phyloP scores from a whole-genome alignment of 2,113 vertebrate species.

The Nothocercus julius region DNA sequence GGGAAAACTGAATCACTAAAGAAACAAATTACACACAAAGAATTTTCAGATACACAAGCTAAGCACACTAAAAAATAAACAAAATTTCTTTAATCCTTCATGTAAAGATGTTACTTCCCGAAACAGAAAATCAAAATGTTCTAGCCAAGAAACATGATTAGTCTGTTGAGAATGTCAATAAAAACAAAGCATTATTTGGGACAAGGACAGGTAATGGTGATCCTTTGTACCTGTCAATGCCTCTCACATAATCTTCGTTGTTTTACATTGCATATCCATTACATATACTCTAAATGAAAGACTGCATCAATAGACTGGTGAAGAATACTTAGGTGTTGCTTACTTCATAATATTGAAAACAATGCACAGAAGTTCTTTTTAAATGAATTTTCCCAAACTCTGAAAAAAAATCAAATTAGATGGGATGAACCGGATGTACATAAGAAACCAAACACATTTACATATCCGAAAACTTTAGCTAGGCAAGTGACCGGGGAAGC shows the following conservation, averaged over 20 bases:
- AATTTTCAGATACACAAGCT: not conserved
- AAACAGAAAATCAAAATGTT: not conserved
- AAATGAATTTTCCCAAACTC: not conserved
- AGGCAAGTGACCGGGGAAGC: not conserved
- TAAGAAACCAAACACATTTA: not conserved
- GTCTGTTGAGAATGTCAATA: not conserved
- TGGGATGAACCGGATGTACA: not conserved
- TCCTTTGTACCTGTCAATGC: not conserved
- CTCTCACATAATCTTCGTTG: constrained; percentile 25
- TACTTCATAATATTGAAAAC: not conserved
- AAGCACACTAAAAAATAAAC: not conserved
- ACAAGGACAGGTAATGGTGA: not conserved
- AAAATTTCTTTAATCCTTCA: not conserved
- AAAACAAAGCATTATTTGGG: not conserved
- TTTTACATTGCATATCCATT: not conserved
- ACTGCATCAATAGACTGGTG: not conserved
- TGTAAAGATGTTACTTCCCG: not conserved
- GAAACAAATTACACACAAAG: not conserved
- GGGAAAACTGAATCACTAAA: not conserved
- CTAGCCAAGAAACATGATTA: not conserved
- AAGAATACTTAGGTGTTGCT: not conserved
- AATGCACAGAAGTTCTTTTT: not conserved
- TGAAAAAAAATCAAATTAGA: not conserved
- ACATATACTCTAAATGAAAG: not conserved
- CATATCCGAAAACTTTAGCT: not conserved